Conservation (phyloP, 2,113 vertebrate genomes). For the Cariama cristata region DNA sequence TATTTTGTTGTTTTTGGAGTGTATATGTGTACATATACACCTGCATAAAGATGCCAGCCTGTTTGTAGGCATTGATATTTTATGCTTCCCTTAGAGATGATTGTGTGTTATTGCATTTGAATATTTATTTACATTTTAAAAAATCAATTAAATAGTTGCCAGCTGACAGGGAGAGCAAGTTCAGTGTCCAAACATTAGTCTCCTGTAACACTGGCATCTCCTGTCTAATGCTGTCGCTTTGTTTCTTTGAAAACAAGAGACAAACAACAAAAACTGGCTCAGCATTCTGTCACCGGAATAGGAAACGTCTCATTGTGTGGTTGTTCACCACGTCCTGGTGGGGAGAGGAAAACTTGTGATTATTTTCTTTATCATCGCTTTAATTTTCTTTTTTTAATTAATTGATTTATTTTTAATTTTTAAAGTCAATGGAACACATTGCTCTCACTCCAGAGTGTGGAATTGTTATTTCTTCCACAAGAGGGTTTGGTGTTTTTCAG, state of each 20-base stretch:
- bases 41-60: not conserved
- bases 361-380: not conserved
- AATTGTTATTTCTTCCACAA: not conserved
- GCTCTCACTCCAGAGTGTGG: not conserved
- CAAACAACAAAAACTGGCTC: conserved; percentile 56
- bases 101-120: conserved; percentile 22
- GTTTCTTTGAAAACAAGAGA: conserved; percentile 71
- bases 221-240: conserved; percentile 6
- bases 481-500: not conserved
- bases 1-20: not conserved
- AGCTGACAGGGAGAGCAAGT: conserved; percentile 17
- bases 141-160: conserved; percentile 17
- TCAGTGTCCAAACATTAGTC: not conserved
- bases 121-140: not conserved
- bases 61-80: not conserved
- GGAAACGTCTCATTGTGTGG: conserved; percentile 48
- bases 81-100: conserved; percentile 6
- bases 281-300: conserved; percentile 12
- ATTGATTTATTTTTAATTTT: not conserved
- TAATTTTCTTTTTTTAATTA: not conserved
- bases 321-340: not conserved
- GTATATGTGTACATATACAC: not conserved
- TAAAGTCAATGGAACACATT: not conserved
- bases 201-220: conserved; percentile 1
- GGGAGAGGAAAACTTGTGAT: not conserved